These are phyloP conservation scores for Thysanoteuthis rhombus DNA, from an alignment of 2,888 invertebrate genomes.

Conservation along the genomic window DNA sequence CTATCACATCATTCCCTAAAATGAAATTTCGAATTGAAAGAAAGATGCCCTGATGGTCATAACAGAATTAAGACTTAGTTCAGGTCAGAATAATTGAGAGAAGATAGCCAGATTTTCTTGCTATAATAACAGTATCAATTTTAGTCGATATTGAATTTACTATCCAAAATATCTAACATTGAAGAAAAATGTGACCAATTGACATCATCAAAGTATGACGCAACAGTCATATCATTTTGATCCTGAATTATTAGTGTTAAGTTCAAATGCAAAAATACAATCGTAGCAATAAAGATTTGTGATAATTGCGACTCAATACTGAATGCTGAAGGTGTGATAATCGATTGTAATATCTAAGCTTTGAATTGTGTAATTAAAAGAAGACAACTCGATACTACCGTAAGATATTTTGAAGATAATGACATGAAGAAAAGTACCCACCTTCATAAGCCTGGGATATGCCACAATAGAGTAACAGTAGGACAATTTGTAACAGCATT, in stretches of 20 bases:
- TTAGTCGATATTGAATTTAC: too few relatives aligned
- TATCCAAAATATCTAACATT: too few relatives aligned
- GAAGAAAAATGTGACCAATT: too few relatives aligned
- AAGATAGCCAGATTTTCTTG: too few relatives aligned
- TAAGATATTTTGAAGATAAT: too few relatives aligned
- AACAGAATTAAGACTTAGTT: too few relatives aligned
- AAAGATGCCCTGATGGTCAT: too few relatives aligned
- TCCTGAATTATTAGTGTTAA: not conserved
- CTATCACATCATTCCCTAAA: not conserved
- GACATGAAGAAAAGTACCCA: not conserved
- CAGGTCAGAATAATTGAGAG: too few relatives aligned
- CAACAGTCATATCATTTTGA: too few relatives aligned
- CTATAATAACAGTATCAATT: too few relatives aligned
- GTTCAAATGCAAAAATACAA: not conserved
- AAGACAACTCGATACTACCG: not conserved
- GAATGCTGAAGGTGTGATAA: not conserved
- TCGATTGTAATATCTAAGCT: not conserved
- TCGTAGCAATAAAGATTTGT: not conserved
- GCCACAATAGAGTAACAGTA: not conserved
- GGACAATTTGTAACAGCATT: not conserved
- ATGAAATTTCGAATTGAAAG: not conserved
- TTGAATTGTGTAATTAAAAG: not conserved
- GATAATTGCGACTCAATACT: not conserved
- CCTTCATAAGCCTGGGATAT: not conserved
- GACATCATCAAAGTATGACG: too few relatives aligned